These are phyloP conservation scores for Philopotamus ludificatus DNA, from an alignment of 1,140 invertebrate species.

Conservation along the genomic window DNA sequence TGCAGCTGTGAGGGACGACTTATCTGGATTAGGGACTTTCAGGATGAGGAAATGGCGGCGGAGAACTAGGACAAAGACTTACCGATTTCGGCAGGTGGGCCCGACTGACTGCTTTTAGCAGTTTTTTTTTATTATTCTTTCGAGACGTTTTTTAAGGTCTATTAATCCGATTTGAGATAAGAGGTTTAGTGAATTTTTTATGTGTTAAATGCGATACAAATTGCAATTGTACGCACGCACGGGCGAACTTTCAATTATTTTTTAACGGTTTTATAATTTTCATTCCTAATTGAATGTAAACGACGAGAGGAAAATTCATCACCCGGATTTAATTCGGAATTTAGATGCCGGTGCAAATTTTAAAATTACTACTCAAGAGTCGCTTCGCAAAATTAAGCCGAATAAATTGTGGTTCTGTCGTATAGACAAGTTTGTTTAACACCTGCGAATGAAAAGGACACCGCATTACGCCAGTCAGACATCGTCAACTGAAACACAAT, in stretches of 20 bases:
- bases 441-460: background rate
- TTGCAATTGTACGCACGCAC: too few species aligned
- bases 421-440: conserved; percentile 9
- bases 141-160: background rate
- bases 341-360: background rate
- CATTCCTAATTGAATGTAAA: too few species aligned
- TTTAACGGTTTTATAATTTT: too few species aligned
- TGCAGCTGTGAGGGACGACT: conserved; percentile 27
- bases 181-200: too few species aligned
- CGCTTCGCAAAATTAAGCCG: conserved; percentile 29
- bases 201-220: too few species aligned
- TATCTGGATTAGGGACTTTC: conserved; percentile 40
- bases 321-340: background rate
- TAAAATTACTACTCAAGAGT: background rate
- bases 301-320: too few species aligned
- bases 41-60: conserved; percentile 18
- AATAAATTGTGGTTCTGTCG: conserved; percentile 13
- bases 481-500: background rate
- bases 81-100: conserved; percentile 20
- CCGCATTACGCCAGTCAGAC: background rate
- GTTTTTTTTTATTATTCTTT: conserved; percentile 11
- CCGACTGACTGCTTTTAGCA: background rate
- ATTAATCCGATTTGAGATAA: background rate
- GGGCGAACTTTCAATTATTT: too few species aligned
- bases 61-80: conserved; percentile 22